Evolutionary conservation across 2,113 vertebrate genomes (phyloP).

Genomic region (Sander lucioperca): DNA sequence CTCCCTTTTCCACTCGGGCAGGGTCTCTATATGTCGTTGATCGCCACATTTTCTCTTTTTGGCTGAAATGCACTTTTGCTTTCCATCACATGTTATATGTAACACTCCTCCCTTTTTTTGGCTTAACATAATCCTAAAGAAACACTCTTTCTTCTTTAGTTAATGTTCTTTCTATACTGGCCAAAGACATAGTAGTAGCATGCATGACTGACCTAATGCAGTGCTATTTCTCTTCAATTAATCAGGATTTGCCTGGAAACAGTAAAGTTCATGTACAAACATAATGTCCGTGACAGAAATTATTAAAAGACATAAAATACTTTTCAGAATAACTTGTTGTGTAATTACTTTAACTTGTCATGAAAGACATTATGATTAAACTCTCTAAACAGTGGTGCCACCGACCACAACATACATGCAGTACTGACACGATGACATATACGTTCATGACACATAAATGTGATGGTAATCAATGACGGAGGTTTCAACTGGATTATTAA

Average conservation of each 20-base stretch:
- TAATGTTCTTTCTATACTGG: neutral
- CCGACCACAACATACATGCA: constrained; percentile 3
- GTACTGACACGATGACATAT: neutral
- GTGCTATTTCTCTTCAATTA: neutral
- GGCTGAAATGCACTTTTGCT: neutral
- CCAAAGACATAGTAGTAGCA: constrained; percentile 7
- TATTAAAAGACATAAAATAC: neutral
- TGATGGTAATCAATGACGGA: neutral
- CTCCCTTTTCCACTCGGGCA: neutral
- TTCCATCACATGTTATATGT: neutral
- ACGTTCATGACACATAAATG: neutral
- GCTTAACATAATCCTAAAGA: neutral
- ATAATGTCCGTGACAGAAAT: neutral
- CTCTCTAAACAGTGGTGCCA: neutral
- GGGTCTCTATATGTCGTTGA: neutral
- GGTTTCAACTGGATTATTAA: neutral
- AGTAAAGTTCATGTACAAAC: neutral
- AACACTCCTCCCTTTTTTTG: neutral
- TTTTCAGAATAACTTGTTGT: neutral
- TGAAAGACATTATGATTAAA: neutral
- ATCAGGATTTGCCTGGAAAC: neutral
- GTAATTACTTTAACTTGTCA: neutral
- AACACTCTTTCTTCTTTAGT: neutral
- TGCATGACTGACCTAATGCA: neutral
- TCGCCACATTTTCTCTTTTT: neutral